Evolutionary conservation across 1,140 invertebrate species (phyloP).

Genomic region (Scaptodrosophila lebanonensis): DNA sequence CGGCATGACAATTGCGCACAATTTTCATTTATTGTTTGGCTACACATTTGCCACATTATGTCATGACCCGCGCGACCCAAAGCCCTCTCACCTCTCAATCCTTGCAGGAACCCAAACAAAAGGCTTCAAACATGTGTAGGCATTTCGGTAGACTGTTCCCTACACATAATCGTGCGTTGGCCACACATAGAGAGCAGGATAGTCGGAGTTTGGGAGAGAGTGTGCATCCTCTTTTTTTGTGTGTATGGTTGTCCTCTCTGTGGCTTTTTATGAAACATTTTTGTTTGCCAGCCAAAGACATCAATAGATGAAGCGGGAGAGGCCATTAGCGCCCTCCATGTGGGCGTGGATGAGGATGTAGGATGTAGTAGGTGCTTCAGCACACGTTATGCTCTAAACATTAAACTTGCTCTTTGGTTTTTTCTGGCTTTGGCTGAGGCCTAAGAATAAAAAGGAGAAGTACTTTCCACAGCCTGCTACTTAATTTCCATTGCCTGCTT

Average conservation of each 20-base stretch:
- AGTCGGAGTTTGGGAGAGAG: neutral
- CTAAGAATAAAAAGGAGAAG: no score
- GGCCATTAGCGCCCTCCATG: neutral
- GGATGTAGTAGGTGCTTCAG: no score
- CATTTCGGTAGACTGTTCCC: neutral
- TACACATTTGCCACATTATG: conserved; percentile 74
- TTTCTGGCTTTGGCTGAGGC: no score
- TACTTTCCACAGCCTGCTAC: no score
- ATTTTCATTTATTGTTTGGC: conserved; percentile 75
- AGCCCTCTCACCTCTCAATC: conserved; percentile 6
- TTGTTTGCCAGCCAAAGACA: no score
- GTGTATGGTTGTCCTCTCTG: neutral
- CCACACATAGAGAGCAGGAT: conserved; percentile 1
- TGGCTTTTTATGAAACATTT: no score
- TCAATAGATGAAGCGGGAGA: neutral
- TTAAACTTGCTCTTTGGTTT: no score
- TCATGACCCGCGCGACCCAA: conserved; percentile 19
- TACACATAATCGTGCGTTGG: conserved; percentile 53
- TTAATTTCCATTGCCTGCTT: no score
- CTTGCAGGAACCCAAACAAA: conserved; percentile 33
- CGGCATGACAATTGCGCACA: conserved; percentile 72
- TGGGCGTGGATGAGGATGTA: no score
- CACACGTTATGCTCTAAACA: no score
- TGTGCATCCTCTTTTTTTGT: neutral
- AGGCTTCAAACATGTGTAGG: conserved; percentile 7